Evolutionary conservation across 2,113 vertebrate genomes (phyloP).

Genomic region (Aldabrachelys gigantea): DNA sequence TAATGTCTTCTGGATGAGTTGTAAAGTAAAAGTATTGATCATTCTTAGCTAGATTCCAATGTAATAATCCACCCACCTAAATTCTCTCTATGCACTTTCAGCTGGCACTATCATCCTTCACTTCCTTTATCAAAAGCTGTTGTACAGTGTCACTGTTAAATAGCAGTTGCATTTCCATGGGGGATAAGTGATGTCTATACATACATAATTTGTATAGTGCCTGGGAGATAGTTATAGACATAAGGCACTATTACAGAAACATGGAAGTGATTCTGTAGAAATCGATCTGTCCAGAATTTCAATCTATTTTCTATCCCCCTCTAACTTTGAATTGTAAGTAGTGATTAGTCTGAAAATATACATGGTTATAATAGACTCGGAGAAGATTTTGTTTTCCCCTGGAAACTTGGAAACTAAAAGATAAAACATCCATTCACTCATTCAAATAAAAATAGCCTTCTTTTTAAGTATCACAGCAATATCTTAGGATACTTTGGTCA

Average conservation of each 20-base stretch:
- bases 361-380: background rate
- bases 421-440: background rate
- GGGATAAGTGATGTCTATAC: background rate
- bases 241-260: background rate
- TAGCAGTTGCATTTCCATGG: background rate
- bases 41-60: background rate
- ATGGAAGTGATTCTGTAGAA: too few relatives aligned
- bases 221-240: background rate
- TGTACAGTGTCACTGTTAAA: background rate
- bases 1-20: background rate
- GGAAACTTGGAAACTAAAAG: background rate
- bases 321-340: background rate
- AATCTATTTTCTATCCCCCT: background rate
- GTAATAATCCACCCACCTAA: background rate
- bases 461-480: background rate
- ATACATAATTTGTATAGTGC: background rate
- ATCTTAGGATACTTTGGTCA: background rate
- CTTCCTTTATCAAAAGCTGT: background rate
- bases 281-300: background rate
- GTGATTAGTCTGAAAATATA: background rate
- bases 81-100: accelerated
- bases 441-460: background rate
- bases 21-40: background rate
- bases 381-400: background rate
- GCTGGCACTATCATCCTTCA: background rate